phyloP scores from a whole-genome alignment of 1,140 invertebrate species.

The Philotrypesis tridentata region DNA sequence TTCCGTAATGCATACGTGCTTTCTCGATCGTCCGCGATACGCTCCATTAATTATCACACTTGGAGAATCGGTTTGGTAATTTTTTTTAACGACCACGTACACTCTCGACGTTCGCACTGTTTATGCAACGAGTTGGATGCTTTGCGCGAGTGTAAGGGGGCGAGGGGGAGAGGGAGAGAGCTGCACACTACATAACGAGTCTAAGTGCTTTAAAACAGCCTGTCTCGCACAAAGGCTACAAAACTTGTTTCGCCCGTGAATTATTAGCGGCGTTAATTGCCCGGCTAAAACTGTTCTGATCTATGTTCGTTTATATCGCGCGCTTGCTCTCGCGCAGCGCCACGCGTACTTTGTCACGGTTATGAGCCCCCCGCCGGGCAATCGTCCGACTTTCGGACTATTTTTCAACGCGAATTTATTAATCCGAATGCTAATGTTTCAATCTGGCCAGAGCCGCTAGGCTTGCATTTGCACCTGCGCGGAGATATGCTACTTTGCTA shows the following conservation, averaged over 20 bases:
- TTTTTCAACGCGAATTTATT: background rate
- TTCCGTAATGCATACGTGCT: too few relatives aligned
- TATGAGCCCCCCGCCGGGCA: background rate
- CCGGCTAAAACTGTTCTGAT: background rate
- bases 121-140: background rate
- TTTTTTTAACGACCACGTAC: background rate
- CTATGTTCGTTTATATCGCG: background rate
- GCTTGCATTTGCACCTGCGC: too few relatives aligned
- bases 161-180: too few relatives aligned
- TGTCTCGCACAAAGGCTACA: conserved; percentile 18
- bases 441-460: background rate
- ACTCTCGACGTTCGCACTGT: background rate
- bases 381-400: background rate
- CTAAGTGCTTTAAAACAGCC: background rate
- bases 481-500: too few relatives aligned
- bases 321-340: background rate
- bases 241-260: conserved; percentile 25
- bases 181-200: too few relatives aligned
- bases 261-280: conserved; percentile 15
- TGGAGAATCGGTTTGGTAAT: background rate
- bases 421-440: background rate
- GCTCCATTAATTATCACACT: background rate
- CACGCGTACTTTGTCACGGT: conserved; percentile 5
- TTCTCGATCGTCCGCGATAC: background rate
- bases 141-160: background rate